Base-by-base conservation (phyloP, 2,888 invertebrate species). In the Coecobrya sp. region DNA sequence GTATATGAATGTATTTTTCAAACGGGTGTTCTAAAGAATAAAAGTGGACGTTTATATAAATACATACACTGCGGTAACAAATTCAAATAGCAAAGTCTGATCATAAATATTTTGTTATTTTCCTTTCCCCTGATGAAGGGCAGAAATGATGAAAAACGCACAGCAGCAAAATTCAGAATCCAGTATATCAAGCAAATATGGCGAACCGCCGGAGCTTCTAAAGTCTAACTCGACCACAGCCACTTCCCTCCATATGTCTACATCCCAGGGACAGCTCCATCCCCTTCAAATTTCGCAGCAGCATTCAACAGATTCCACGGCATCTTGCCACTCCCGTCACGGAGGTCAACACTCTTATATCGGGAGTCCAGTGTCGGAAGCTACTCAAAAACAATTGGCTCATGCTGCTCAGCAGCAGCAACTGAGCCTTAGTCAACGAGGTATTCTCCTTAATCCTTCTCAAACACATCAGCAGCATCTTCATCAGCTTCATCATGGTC, bases 71-170 rank as follows among this genome's bases (percentile, higher is more conserved):
- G 36, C 36, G 7, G 59, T 22, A 25, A 13, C 25, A 68, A 25
- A 68, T 68, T 10, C 16, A 16, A 62, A 62, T 11, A 19, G 19
- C 59, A 62, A 62, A 52, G 22, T 68, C 92, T 59, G 30, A 70
- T 19, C 36, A 45, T 45, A 45, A 73, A 73, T 45, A 73, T 73
- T 36, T 16, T 36, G 27, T 36, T 73, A 73, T 79, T 79, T 79
- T 79, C n/a, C 25, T 25, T 79, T 25, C 13, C 45, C 25, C 13
- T 52, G 22, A 25, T 13, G 5, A 84, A 96, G 97, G 93, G 96
- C 97, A 95, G 98, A 98, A 95, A 98, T 98, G 73, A 96, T 97
- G 95, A 98, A 98, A 96, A 98, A 98, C 73, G 98, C 98, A 95
- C 97, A 98, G 95, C 97, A 98, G 95, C 97, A 92, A 59, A 93